A percentile compares a stretch with the other conserved stretches of the same genome.
Evolutionary conservation across 2,113 vertebrate species (phyloP).

Genomic region (Isichthys henryi): DNA sequence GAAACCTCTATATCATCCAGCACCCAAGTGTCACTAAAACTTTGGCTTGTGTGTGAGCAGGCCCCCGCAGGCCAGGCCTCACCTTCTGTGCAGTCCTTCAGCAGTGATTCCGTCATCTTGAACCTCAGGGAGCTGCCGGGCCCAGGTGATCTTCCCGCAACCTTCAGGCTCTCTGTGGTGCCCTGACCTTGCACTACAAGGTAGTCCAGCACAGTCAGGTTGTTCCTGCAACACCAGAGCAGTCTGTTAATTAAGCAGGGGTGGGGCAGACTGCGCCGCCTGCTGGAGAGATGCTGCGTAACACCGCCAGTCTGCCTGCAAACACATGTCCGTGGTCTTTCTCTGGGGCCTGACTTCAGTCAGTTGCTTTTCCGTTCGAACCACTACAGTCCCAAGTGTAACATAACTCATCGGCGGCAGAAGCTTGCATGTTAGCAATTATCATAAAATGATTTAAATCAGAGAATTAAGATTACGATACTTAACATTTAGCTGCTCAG

Average conservation of each 20-base stretch:
- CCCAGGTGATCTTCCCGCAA: slow-evolving; percentile 83
- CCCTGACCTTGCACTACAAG: slow-evolving; percentile 85
- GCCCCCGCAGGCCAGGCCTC: slow-evolving; percentile 46
- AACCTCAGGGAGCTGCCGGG: slow-evolving; percentile 85
- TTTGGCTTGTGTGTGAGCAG: not conserved
- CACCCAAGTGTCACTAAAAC: not conserved
- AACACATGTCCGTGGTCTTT: not conserved
- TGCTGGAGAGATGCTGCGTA: not conserved
- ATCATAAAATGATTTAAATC: not conserved
- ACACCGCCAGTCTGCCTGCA: not conserved
- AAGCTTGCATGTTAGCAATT: not conserved
- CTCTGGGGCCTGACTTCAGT: not conserved
- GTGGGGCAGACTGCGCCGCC: not conserved
- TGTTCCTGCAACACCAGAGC: slow-evolving; percentile 69
- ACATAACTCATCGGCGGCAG: not conserved
- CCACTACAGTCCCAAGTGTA: not conserved
- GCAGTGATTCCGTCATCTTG: slow-evolving; percentile 89
- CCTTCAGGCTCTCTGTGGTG: slow-evolving; percentile 78
- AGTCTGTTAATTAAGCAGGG: not conserved
- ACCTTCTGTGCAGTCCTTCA: slow-evolving; percentile 96
- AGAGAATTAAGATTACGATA: not conserved
- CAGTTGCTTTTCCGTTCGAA: no score
- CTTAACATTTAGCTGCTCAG: not conserved
- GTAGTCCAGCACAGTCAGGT: slow-evolving; percentile 87
- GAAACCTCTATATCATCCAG: not conserved